phyloP scores from a whole-genome alignment of 2,797 vertebrate species.

The Cyclura pinguis region DNA sequence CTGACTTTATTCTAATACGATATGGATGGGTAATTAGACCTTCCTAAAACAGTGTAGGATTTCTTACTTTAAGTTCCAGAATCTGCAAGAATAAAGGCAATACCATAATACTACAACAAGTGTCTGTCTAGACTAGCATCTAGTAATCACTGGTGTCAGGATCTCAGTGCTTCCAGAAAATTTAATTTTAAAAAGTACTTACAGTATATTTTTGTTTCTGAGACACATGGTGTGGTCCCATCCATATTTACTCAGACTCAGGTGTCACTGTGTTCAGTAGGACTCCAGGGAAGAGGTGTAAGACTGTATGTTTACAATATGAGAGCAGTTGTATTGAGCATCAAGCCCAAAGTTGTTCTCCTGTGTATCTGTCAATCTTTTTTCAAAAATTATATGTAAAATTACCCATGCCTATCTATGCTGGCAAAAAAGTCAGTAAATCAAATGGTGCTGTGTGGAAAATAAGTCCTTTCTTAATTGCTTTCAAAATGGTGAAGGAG shows the following conservation, averaged over 20 bases:
- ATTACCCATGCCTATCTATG: background rate
- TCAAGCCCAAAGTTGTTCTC: background rate
- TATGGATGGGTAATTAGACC: constrained; percentile 88
- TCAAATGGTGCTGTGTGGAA: background rate
- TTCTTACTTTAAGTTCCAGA: constrained; percentile 96
- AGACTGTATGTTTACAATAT: background rate
- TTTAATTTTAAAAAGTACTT: background rate
- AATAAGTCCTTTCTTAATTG: background rate
- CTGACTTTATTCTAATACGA: constrained; percentile 96
- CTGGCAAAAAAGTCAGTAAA: background rate
- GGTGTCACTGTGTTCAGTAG: background rate
- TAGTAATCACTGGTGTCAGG: background rate
- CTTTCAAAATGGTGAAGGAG: background rate
- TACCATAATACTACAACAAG: background rate
- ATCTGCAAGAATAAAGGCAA: constrained; percentile 78
- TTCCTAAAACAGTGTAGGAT: constrained; percentile 91
- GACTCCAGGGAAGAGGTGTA: background rate
- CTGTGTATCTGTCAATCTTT: background rate
- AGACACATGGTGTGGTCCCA: background rate
- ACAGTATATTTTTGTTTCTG: background rate
- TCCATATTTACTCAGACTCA: background rate
- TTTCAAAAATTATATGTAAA: background rate
- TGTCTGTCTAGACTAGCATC: background rate
- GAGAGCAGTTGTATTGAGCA: background rate
- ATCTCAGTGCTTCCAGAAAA: background rate